These are phyloP conservation scores for Nothocercus nigrocapillus DNA, from an alignment of 2,113 vertebrate species.

Conservation along the genomic window DNA sequence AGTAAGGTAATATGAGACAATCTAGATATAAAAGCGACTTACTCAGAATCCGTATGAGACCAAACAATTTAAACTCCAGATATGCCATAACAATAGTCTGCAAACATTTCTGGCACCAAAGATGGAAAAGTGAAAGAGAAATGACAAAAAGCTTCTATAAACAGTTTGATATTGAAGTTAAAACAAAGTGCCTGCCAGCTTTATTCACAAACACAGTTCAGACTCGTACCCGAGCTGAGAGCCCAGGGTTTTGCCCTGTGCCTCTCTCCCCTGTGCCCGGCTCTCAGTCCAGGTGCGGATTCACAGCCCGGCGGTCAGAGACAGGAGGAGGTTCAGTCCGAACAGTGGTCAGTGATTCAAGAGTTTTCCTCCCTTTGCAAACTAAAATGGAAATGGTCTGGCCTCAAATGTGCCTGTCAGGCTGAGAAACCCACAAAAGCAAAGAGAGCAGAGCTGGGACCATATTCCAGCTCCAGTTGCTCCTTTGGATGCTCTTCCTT, in stretches of 20 bases:
- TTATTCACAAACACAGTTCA: background rate
- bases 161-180: background rate
- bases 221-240: background rate
- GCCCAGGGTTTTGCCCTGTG: background rate
- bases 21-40: background rate
- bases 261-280: background rate
- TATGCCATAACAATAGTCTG: background rate
- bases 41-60: background rate
- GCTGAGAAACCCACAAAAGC: background rate
- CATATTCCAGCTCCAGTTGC: background rate
- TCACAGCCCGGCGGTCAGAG: background rate
- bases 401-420: background rate
- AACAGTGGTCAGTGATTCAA: background rate
- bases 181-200: background rate
- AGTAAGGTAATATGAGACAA: constrained; percentile 1
- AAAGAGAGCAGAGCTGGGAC: background rate
- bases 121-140: constrained; percentile 15
- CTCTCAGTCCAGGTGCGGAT: background rate
- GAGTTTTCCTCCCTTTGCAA: background rate
- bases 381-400: background rate
- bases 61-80: constrained; percentile 39
- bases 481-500: background rate
- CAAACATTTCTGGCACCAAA: background rate
- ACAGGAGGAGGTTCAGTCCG: background rate
- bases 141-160: background rate